These are phyloP conservation scores for Lasioglossum calceatum DNA, from an alignment of 2,888 invertebrate species.

Conservation along the genomic window DNA sequence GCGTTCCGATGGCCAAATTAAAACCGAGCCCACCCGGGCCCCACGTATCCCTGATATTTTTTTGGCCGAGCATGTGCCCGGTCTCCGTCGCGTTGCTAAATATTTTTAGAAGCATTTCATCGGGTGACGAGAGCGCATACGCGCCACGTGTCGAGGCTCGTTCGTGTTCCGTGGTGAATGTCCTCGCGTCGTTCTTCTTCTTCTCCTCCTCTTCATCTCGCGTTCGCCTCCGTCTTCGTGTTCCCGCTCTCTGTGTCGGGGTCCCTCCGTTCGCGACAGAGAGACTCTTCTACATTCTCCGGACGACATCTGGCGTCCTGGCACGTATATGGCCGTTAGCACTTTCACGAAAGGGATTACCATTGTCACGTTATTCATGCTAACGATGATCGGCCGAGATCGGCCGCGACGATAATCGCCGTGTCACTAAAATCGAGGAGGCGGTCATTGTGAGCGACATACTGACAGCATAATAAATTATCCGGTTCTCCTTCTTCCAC, in stretches of 20 bases:
- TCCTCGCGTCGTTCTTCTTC: constrained; percentile 50
- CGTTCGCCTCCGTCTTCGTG: constrained; percentile 31
- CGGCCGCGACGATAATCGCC: constrained; percentile 80
- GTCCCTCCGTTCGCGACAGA: constrained; percentile 42
- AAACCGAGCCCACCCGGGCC: constrained; percentile 46
- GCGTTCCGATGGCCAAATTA: constrained; percentile 65
- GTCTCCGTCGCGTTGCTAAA: constrained; percentile 53
- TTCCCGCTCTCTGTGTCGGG: constrained; percentile 33
- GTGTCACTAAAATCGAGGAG: constrained; percentile 82
- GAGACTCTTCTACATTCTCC: constrained; percentile 63
- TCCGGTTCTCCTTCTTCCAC: constrained; percentile 58
- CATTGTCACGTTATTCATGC: constrained; percentile 83
- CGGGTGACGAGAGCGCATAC: constrained; percentile 63
- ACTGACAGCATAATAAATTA: constrained; percentile 84
- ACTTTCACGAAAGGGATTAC: constrained; percentile 79
- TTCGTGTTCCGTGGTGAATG: constrained; percentile 65
- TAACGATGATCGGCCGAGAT: constrained; percentile 83
- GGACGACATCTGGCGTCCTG: constrained; percentile 73
- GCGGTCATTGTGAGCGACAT: constrained; percentile 82
- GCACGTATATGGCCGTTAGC: constrained; percentile 75
- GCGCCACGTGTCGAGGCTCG: constrained; percentile 68
- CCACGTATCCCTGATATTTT: constrained; percentile 21
- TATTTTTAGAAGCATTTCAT: constrained; percentile 74
- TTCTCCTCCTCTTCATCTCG: constrained; percentile 31
- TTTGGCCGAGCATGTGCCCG: constrained; percentile 15